Conservation (phyloP, 1,140 invertebrate species). For the Probaryconus sp. region DNA sequence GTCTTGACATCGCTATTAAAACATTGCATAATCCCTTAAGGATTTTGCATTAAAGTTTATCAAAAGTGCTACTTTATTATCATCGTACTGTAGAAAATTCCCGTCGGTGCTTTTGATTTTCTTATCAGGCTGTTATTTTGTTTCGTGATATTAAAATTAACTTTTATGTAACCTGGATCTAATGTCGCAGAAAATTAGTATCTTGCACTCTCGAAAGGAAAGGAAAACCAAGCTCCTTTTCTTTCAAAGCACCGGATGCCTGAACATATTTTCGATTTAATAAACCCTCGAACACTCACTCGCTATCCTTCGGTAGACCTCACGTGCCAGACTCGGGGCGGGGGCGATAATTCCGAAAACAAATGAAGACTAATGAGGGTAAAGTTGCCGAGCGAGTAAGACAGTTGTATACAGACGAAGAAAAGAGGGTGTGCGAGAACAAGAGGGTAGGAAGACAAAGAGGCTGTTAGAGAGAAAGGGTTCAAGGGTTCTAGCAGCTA, state of each 20-base stretch:
- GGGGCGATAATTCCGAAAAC: slow-evolving; percentile 79
- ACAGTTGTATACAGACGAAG: slow-evolving; percentile 48
- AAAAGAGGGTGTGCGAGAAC: slow-evolving; percentile 63
- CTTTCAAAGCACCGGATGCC: slow-evolving; percentile 21
- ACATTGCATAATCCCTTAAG: too few species aligned
- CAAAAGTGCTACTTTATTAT: too few species aligned
- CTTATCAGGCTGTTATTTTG: too few species aligned
- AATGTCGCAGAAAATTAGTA: too few species aligned
- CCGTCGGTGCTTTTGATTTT: too few species aligned
- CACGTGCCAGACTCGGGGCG: slow-evolving; percentile 66
- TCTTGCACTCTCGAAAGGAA: too few species aligned
- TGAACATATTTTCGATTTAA: slow-evolving; percentile 77
- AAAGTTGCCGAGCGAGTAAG: slow-evolving; percentile 62
- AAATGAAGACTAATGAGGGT: slow-evolving; percentile 80
- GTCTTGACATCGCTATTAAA: too few species aligned
- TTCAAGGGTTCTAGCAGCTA: slow-evolving; percentile 71
- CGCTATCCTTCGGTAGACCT: slow-evolving; percentile 64
- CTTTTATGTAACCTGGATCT: too few species aligned
- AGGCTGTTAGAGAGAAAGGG: slow-evolving; percentile 69
- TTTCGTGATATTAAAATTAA: too few species aligned
- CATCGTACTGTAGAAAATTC: too few species aligned
- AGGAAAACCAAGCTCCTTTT: slow-evolving; percentile 17
- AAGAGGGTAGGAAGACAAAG: slow-evolving; percentile 62
- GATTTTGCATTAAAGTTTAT: too few species aligned
- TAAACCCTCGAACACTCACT: slow-evolving; percentile 70